Conservation (phyloP, 1,140 invertebrate genomes). For the Drosophila biarmipes region DNA sequence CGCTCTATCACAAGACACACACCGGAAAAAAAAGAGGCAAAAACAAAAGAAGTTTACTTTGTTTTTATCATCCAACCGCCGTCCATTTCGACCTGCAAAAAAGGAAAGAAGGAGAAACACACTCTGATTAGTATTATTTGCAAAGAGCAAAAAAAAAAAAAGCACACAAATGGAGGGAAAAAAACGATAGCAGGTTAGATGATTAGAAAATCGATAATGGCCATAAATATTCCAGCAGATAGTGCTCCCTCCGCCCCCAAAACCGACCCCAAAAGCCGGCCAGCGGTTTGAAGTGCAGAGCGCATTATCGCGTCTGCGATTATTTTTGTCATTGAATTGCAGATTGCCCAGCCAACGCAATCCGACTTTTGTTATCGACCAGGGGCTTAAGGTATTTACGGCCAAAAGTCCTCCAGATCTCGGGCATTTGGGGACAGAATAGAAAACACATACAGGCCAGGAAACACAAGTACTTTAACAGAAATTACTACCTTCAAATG, state of each 20-base stretch:
- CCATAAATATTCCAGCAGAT: constrained; percentile 47
- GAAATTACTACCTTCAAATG: background rate
- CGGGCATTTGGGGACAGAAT: background rate
- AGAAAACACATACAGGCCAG: background rate
- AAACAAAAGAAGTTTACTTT: constrained; percentile 22
- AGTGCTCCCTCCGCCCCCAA: constrained; percentile 15
- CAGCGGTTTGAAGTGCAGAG: constrained; percentile 38
- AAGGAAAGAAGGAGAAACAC: constrained; percentile 10
- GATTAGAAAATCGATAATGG: constrained; percentile 52
- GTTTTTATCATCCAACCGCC: constrained; percentile 16
- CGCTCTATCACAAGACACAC: constrained; percentile 30
- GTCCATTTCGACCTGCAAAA: constrained; percentile 30
- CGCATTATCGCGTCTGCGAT: constrained; percentile 41
- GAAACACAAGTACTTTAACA: background rate
- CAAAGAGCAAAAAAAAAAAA: constrained; percentile 13
- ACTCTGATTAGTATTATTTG: constrained; percentile 47
- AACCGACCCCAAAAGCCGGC: background rate
- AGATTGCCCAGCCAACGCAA: constrained; percentile 7
- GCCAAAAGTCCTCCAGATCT: constrained; percentile 12
- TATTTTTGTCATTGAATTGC: constrained; percentile 39
- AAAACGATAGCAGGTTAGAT: constrained; percentile 31
- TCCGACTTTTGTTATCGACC: constrained; percentile 19
- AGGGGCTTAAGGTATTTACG: constrained; percentile 34
- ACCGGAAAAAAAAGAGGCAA: constrained; percentile 13
- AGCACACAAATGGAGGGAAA: background rate